Evolutionary conservation across 2,888 invertebrate genomes (phyloP).

Genomic region (Drosophila leonis): DNA sequence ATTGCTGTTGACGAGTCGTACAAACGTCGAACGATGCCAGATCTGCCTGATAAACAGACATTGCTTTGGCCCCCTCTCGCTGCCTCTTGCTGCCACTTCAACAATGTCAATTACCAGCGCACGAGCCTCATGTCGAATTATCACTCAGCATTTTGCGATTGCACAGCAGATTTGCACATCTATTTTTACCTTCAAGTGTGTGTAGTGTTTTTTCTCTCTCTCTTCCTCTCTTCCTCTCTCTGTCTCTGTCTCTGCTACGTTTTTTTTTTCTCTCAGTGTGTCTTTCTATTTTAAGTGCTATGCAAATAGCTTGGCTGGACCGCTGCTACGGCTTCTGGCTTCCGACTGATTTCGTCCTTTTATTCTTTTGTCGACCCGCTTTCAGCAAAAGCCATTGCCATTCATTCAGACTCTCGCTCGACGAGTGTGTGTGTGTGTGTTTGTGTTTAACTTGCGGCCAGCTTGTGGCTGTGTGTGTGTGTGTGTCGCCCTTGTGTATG

Average conservation of each 20-base stretch:
- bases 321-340: slow-evolving; percentile 43
- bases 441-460: slow-evolving; percentile 62
- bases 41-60: slow-evolving; percentile 50
- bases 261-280: slow-evolving; percentile 29
- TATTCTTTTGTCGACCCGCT: slow-evolving; percentile 59
- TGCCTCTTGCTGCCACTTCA: slow-evolving; percentile 9
- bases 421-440: slow-evolving; percentile 25
- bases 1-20: slow-evolving; percentile 47
- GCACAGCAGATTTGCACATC: slow-evolving; percentile 58
- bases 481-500: slow-evolving; percentile 27
- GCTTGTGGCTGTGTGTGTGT: slow-evolving; percentile 49
- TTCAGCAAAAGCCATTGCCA: slow-evolving; percentile 61
- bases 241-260: not conserved
- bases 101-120: slow-evolving; percentile 69
- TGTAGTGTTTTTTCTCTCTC: not conserved
- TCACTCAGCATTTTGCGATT: slow-evolving; percentile 56
- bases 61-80: not conserved
- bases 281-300: slow-evolving; percentile 70
- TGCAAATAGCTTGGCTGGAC: slow-evolving; percentile 62
- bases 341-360: slow-evolving; percentile 61
- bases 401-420: slow-evolving; percentile 45
- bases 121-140: slow-evolving; percentile 66
- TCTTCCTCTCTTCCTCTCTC: not conserved
- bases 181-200: slow-evolving; percentile 42
- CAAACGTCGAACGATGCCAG: slow-evolving; percentile 19